phyloP scores from a whole-genome alignment of 2,888 invertebrate genomes.

The Acrobasis suavella region DNA sequence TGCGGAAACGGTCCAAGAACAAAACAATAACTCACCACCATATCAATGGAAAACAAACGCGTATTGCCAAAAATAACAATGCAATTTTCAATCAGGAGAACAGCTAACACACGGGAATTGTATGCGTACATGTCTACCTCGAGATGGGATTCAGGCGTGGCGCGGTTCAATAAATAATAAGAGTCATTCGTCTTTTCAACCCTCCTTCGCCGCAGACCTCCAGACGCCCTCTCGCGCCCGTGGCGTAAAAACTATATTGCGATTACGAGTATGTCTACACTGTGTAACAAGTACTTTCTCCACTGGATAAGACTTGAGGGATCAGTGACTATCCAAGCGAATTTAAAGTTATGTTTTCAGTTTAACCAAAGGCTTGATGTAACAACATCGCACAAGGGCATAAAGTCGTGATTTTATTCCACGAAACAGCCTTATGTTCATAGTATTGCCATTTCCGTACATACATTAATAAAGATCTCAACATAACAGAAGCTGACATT shows the following conservation, averaged over 20 bases:
- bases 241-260: slow-evolving; percentile 14
- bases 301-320: not conserved
- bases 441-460: too few relatives aligned
- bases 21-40: not conserved
- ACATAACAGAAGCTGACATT: too few relatives aligned
- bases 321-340: not conserved
- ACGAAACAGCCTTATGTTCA: too few relatives aligned
- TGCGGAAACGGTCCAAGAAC: too few relatives aligned
- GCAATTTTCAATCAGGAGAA: not conserved
- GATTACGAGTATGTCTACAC: not conserved
- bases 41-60: not conserved
- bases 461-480: too few relatives aligned
- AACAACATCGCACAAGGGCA: too few relatives aligned
- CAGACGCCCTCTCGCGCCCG: slow-evolving; percentile 30
- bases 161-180: slow-evolving; percentile 60
- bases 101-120: not conserved
- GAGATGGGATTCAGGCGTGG: slow-evolving; percentile 42
- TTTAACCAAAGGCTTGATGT: too few relatives aligned
- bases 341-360: not conserved
- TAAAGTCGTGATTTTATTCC: too few relatives aligned
- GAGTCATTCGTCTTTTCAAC: slow-evolving; percentile 59
- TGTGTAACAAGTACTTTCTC: not conserved
- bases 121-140: too few relatives aligned
- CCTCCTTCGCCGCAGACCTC: slow-evolving; percentile 29
- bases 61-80: not conserved